phyloP scores from a whole-genome alignment of 2,888 invertebrate species.

The Ectemnius cavifrons region DNA sequence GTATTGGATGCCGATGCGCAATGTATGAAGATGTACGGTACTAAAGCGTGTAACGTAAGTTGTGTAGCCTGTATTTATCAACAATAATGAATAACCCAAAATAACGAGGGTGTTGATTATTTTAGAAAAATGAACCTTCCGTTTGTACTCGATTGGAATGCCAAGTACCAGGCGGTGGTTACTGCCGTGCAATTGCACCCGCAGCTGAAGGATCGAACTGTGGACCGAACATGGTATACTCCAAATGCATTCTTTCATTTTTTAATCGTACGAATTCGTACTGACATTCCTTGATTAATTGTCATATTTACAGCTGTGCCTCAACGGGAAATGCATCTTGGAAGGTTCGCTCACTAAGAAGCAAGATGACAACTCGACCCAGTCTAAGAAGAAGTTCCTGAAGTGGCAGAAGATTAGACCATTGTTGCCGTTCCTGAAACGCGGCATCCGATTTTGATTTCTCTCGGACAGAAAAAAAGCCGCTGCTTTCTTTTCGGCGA shows the following conservation, averaged over 20 bases:
- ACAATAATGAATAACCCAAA: no score
- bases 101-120: neutral
- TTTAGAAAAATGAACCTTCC: conserved; percentile 79
- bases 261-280: conserved; percentile 1
- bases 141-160: conserved; percentile 95
- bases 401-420: neutral
- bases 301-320: conserved; percentile 85
- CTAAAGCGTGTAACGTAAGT: conserved; percentile 86
- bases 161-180: conserved; percentile 89
- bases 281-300: neutral
- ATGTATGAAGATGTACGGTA: conserved; percentile 92
- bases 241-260: neutral
- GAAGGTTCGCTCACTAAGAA: conserved; percentile 76
- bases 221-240: conserved; percentile 89
- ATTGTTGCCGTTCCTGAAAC: no score
- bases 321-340: conserved; percentile 92
- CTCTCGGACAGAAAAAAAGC: no score
- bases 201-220: conserved; percentile 96
- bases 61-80: neutral
- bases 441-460: neutral
- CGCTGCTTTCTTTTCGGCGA: no score
- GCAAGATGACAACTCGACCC: conserved; percentile 5
- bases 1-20: conserved; percentile 92
- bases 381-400: neutral
- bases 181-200: conserved; percentile 92